Evolutionary conservation across 2,113 vertebrate genomes (phyloP).

Genomic region (Atractosteus spatula): DNA sequence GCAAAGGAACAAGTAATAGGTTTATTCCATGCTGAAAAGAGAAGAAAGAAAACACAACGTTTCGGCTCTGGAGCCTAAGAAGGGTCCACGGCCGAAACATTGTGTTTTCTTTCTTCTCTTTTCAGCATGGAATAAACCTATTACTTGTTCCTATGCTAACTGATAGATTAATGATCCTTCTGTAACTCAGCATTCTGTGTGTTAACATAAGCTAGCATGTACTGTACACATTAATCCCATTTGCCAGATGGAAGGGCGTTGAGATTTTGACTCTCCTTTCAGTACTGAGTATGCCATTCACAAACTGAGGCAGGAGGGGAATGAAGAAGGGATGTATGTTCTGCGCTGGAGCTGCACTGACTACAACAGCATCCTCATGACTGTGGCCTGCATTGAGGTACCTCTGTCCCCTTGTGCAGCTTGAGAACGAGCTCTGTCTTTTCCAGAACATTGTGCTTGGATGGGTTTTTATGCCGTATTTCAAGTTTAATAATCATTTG

Average conservation of each 20-base stretch:
- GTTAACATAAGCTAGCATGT: neutral
- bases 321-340: constrained; percentile 85
- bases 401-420: too few relatives aligned
- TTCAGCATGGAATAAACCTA: too few relatives aligned
- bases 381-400: constrained; percentile 84
- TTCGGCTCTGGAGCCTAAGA: too few relatives aligned
- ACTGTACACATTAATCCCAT: neutral
- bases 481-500: too few relatives aligned
- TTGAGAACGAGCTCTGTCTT: too few relatives aligned
- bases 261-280: constrained; percentile 9
- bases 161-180: neutral
- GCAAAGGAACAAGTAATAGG: too few relatives aligned
- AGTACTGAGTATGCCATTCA: constrained; percentile 92
- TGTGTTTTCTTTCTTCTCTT: too few relatives aligned
- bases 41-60: too few relatives aligned
- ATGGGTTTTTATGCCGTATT: too few relatives aligned
- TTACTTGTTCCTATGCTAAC: neutral
- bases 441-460: too few relatives aligned
- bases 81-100: too few relatives aligned
- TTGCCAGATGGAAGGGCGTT: neutral
- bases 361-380: constrained; percentile 93
- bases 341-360: constrained; percentile 94
- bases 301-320: constrained; percentile 88
- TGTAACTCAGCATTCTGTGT: neutral
- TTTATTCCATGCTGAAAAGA: too few relatives aligned